phyloP scores from a whole-genome alignment of 2,888 invertebrate species.

The Andrena camellia region DNA sequence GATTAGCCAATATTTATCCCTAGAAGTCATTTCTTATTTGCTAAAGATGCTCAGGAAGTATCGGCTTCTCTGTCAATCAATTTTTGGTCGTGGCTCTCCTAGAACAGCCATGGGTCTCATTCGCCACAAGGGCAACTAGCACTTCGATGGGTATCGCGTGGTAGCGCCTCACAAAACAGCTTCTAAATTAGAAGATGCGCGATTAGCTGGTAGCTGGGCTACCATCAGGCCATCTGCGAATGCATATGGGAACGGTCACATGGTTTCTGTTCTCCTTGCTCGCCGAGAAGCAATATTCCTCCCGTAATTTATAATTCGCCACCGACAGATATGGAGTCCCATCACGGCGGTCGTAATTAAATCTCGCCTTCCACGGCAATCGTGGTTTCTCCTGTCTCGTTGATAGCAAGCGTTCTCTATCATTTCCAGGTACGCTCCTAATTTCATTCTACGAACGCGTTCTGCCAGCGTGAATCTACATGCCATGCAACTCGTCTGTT shows the following conservation, averaged over 20 bases:
- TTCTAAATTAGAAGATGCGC: slow-evolving; percentile 77
- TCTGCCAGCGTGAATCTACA: slow-evolving; percentile 12
- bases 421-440: slow-evolving; percentile 45
- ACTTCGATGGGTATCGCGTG: slow-evolving; percentile 45
- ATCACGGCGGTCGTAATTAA: slow-evolving; percentile 59
- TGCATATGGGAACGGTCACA: slow-evolving; percentile 62
- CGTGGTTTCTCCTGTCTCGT: slow-evolving; percentile 45
- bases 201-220: slow-evolving; percentile 70
- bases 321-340: slow-evolving; percentile 50
- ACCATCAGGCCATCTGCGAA: slow-evolving; percentile 49
- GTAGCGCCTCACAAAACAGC: slow-evolving; percentile 41
- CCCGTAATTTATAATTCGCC: slow-evolving; percentile 67
- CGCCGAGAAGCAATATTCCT: slow-evolving; percentile 53
- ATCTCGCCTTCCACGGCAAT: slow-evolving; percentile 56
- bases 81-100: not conserved
- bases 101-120: not conserved
- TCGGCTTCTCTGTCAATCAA: not conserved
- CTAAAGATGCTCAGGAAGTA: too few relatives aligned
- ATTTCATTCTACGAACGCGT: slow-evolving; percentile 36
- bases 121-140: not conserved
- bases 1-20: too few relatives aligned
- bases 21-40: too few relatives aligned
- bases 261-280: slow-evolving; percentile 36
- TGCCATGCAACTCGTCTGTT: not conserved
- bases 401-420: slow-evolving; percentile 42